A percentile compares a stretch with the other conserved stretches of the same genome.
Conservation (phyloP, 2,113 vertebrate genomes). For the Syngnathus scovelli region DNA sequence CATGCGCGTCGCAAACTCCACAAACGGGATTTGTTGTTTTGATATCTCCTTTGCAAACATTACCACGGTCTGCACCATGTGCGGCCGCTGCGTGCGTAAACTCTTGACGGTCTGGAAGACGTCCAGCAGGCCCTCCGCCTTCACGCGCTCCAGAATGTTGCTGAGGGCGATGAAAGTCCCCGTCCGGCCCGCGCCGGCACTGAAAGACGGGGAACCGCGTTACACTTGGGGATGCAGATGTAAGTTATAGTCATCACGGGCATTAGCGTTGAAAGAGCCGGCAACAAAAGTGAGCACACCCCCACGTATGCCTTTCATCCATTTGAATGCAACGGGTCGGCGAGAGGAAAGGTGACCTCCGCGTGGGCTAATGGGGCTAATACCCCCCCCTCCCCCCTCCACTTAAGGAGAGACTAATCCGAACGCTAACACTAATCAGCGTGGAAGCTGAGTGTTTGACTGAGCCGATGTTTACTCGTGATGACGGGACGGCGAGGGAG, state of each 20-base stretch:
- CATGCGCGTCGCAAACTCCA: conserved; percentile 10
- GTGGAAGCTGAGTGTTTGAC: conserved; percentile 61
- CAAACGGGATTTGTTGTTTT: conserved; percentile 15
- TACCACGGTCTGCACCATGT: conserved; percentile 99
- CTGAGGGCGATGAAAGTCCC: conserved; percentile 97
- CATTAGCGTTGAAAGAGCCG: too few species aligned
- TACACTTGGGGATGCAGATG: too few species aligned
- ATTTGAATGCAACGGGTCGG: conserved; percentile 50
- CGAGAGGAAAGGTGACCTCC: conserved; percentile 65
- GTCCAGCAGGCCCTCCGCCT: conserved; percentile 93
- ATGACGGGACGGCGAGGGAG: conserved; percentile 35
- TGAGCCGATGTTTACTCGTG: conserved; percentile 70
- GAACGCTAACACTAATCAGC: conserved; percentile 70
- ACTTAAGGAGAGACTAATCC: conserved; percentile 69
- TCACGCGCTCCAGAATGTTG: conserved; percentile 94
- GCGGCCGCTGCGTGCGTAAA: conserved; percentile 92
- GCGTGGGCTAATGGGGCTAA: conserved; percentile 55
- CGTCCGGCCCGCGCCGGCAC: conserved; percentile 91
- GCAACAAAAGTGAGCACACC: too few species aligned
- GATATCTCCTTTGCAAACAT: conserved; percentile 38
- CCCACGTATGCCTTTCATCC: conserved; percentile 31
- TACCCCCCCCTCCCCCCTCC: conserved; percentile 53
- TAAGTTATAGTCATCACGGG: too few species aligned
- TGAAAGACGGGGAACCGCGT: conserved; percentile 40
- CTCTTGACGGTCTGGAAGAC: conserved; percentile 99